phyloP scores from a whole-genome alignment of 2,888 invertebrate genomes.

The Lasioglossum villosulum region DNA sequence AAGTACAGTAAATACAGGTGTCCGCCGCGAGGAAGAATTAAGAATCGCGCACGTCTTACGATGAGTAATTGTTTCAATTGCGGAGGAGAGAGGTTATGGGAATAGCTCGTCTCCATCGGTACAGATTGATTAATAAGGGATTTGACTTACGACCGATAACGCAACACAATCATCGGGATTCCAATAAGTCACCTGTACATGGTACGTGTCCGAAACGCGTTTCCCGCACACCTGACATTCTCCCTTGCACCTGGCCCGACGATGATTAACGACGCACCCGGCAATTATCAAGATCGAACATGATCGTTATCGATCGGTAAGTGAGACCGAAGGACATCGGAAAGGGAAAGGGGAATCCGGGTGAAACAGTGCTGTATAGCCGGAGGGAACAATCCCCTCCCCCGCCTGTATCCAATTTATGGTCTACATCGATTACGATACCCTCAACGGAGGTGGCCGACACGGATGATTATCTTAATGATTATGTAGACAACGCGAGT shows the following conservation, averaged over 20 bases:
- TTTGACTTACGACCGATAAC: background rate
- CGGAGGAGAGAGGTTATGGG: background rate
- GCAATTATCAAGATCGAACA: slow-evolving; percentile 61
- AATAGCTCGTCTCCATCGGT: background rate
- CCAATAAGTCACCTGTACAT: slow-evolving; percentile 35
- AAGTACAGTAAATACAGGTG: background rate
- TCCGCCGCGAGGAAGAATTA: background rate
- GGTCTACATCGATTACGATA: slow-evolving; percentile 67
- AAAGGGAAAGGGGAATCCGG: slow-evolving; percentile 23
- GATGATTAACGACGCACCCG: slow-evolving; percentile 45
- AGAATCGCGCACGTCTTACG: background rate
- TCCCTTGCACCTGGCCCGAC: background rate
- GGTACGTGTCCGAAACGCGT: slow-evolving; percentile 22
- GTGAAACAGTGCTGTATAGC: slow-evolving; percentile 19
- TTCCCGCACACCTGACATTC: slow-evolving; percentile 12
- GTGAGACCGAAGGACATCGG: slow-evolving; percentile 46
- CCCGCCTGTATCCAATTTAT: slow-evolving; percentile 66
- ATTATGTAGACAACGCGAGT: slow-evolving; percentile 67
- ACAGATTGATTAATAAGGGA: background rate
- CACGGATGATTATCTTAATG: slow-evolving; percentile 72
- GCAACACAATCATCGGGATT: background rate
- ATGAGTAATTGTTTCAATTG: background rate
- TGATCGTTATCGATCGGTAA: slow-evolving; percentile 64
- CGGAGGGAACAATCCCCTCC: slow-evolving; percentile 30
- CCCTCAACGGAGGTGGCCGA: slow-evolving; percentile 51